Percentiles rank a stretch among this genome's conserved stretches.
phyloP scores from a whole-genome alignment of 2,797 vertebrate species.

The Sebastes steindachneri region DNA sequence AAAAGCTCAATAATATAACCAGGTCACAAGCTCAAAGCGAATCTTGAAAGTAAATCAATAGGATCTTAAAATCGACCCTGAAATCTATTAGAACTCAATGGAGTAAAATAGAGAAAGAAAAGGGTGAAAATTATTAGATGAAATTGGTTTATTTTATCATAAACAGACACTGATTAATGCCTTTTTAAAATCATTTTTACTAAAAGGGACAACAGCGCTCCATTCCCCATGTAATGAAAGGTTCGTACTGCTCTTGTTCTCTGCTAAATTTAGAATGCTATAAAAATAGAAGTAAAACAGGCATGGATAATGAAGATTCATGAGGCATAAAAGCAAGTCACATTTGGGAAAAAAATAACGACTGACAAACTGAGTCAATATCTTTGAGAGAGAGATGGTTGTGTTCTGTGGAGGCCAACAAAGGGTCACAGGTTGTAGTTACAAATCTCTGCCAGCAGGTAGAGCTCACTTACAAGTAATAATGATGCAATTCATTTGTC shows the following conservation, averaged over 20 bases:
- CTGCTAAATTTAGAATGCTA: background rate
- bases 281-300: background rate
- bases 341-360: background rate
- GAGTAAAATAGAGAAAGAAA: background rate
- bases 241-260: background rate
- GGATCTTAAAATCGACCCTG: background rate
- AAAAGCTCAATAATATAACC: background rate
- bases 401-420: conserved; percentile 7
- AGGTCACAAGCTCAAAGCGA: background rate
- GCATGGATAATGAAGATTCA: background rate
- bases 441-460: conserved; percentile 35
- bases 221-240: background rate
- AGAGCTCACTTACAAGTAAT: conserved; percentile 34
- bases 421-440: conserved; percentile 31
- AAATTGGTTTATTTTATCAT: background rate
- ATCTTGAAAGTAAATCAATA: background rate
- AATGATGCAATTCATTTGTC: background rate
- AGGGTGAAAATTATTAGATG: background rate
- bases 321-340: background rate
- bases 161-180: background rate
- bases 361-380: background rate
- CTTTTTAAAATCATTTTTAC: background rate
- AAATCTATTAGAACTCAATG: background rate
- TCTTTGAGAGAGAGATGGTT: background rate
- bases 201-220: background rate